phyloP scores from a whole-genome alignment of 1,140 invertebrate genomes.

The Diploscapter pachys region DNA sequence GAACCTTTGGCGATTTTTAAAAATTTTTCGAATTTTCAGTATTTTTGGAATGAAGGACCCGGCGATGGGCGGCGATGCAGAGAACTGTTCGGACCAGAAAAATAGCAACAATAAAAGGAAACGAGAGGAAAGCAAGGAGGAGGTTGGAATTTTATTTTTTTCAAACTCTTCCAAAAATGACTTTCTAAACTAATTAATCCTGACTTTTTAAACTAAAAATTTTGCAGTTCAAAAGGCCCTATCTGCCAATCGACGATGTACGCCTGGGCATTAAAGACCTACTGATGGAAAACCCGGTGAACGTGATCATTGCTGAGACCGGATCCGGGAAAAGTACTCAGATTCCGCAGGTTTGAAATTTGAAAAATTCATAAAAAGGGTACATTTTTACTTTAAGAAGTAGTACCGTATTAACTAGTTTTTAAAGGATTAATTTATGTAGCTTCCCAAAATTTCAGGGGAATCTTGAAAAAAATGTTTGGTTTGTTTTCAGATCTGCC shows the following conservation, averaged over 20 bases:
- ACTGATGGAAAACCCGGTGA: constrained; percentile 39
- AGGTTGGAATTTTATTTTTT: too few relatives aligned
- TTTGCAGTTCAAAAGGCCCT: constrained; percentile 18
- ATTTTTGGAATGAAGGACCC: too few relatives aligned
- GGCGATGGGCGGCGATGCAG: too few relatives aligned
- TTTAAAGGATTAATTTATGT: constrained; percentile 60
- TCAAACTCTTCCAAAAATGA: too few relatives aligned
- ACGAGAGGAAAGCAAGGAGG: too few relatives aligned
- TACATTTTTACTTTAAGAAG: background rate
- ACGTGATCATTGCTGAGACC: constrained; percentile 79
- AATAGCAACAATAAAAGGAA: too few relatives aligned
- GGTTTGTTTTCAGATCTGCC: constrained; percentile 63
- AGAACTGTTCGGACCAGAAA: too few relatives aligned
- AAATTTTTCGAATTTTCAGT: too few relatives aligned
- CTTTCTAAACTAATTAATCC: too few relatives aligned
- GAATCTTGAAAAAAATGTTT: background rate
- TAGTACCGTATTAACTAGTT: constrained; percentile 66
- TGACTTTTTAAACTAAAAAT: too few relatives aligned
- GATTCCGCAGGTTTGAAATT: constrained; percentile 69
- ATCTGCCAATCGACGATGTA: constrained; percentile 38
- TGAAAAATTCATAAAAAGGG: background rate
- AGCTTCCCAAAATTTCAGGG: too few relatives aligned
- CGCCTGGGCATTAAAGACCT: constrained; percentile 32
- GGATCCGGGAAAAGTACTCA: constrained; percentile 87
- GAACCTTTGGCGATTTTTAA: too few relatives aligned